Evolutionary conservation across 2,797 vertebrate genomes (phyloP), one percentile per base, ranked within the genome.

Genomic region (Rhabdophis nuchalis): DNA sequence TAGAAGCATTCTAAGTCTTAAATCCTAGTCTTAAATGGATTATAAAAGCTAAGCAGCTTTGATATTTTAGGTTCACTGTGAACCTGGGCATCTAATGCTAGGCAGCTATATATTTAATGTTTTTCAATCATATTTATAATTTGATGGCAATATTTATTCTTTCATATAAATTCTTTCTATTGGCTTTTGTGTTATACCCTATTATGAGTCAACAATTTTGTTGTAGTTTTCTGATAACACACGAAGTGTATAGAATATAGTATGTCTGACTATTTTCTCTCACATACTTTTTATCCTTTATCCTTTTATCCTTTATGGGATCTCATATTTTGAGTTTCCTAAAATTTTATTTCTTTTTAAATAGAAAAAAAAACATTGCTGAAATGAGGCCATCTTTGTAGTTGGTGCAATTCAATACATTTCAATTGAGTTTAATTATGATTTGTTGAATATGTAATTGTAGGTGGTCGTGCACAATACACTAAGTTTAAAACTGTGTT

Each of bases 141-240:
- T 94, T 93, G 86, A 94, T 92, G 89, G 89, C 93, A 95, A 92
- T 91, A 89, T 95, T 95, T 56, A 90, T 92, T 93, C 94, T 92
- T 88, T 91, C 93, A 92, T 90, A 91, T 91, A 90, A 85, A 92
- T 94, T 93, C 86, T 91, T 94, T 92, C 91, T 32, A 92, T 0
- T 0, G 93, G 86, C 2, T 91, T 95, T 94, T 52, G 90, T 23
- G 36, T 94, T 61, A 54, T 90, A 41, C 93, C 91, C 72, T 53
- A 29, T 92, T 54, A 88, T 57, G 72, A 92, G 93, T 61, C 90
- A 88, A 58, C 86, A 91, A 57, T 20, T 6, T 91, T 41, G 57
- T 58, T 27, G 86, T 41, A 23, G 36, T 12, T 87, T 88, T 57
- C 29, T 82, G n/a, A 77, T 58, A 58, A 86, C 1, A 86, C 27